phyloP scores from a whole-genome alignment of 2,888 invertebrate species.

The Leistus spinibarbis region DNA sequence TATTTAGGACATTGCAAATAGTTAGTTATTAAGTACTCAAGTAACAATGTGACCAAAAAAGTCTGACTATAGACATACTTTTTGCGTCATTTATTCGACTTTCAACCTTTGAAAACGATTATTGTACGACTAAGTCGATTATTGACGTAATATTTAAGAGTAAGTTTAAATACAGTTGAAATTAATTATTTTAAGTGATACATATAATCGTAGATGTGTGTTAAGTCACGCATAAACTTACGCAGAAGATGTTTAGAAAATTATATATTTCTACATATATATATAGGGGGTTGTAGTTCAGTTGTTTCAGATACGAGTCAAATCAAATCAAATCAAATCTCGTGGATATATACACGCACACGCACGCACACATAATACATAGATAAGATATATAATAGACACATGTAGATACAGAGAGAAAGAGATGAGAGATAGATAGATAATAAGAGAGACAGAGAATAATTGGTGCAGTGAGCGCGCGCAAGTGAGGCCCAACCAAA shows the following conservation, averaged over 20 bases:
- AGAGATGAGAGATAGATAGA: constrained; percentile 29
- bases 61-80: no score
- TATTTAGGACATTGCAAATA: no score
- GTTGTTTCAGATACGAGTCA: background rate
- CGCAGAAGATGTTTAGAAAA: background rate
- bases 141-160: no score
- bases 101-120: no score
- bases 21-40: no score
- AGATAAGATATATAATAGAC: constrained; percentile 17
- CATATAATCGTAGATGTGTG: background rate
- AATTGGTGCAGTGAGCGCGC: constrained; percentile 38
- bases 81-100: no score
- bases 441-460: constrained; percentile 41
- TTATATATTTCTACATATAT: no score
- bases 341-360: constrained; percentile 41
- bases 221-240: background rate
- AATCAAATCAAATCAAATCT: background rate
- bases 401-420: constrained; percentile 25
- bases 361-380: constrained; percentile 38
- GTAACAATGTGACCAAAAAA: no score
- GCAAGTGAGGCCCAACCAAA: constrained; percentile 38
- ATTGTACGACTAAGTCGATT: no score
- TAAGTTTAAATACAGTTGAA: no score
- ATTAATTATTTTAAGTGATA: no score
- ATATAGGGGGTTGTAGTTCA: no score